phyloP scores from a whole-genome alignment of 2,113 vertebrate genomes.

The Petrocephalus microphthalmus region DNA sequence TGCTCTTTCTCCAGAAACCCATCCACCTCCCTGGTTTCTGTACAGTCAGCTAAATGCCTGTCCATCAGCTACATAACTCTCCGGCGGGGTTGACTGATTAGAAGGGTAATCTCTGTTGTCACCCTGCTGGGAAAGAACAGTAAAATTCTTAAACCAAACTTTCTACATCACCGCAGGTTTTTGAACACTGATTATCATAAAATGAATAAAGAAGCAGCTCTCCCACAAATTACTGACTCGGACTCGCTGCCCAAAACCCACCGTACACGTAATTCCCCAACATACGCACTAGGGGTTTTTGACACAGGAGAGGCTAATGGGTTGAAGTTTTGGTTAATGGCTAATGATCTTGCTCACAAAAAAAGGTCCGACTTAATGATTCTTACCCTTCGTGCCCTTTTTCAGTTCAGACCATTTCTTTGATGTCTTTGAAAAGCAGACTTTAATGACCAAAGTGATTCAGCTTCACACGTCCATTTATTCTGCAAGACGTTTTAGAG shows the following conservation, averaged over 20 bases:
- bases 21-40: neutral
- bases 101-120: neutral
- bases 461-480: neutral
- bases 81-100: neutral
- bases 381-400: neutral
- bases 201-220: neutral
- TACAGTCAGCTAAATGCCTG: neutral
- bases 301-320: neutral
- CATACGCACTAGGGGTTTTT: neutral
- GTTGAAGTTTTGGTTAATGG: constrained; percentile 30
- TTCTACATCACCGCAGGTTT: neutral
- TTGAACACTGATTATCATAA: neutral
- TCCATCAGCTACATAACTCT: neutral
- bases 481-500: neutral
- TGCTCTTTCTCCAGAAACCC: neutral
- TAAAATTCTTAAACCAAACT: neutral
- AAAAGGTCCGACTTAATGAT: neutral
- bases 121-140: neutral
- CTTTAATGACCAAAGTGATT: neutral
- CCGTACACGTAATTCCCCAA: neutral
- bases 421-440: constrained; percentile 7
- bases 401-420: neutral
- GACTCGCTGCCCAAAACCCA: constrained; percentile 24
- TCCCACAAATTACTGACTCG: constrained; percentile 38
- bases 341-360: neutral